Percentiles rank a stretch among this genome's conserved stretches.
These are phyloP conservation scores for Rhingia rostrata DNA, from an alignment of 2,888 invertebrate species.

Conservation along the genomic window DNA sequence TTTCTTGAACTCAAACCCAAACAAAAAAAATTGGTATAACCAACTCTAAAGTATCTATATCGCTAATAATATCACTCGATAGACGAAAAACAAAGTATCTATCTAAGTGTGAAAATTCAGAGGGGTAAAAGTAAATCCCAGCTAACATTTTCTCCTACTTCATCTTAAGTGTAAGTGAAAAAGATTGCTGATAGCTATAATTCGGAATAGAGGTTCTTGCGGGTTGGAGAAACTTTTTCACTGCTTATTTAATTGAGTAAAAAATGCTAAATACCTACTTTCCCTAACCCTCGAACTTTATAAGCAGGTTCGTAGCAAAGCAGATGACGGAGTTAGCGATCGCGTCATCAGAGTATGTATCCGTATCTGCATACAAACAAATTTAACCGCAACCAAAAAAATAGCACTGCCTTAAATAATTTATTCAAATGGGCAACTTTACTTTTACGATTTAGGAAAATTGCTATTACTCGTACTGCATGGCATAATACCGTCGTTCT, in stretches of 20 bases:
- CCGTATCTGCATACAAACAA: slow-evolving; percentile 34
- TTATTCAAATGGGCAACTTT: slow-evolving; percentile 72
- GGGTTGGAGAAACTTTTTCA: slow-evolving; percentile 16
- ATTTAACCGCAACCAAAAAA: slow-evolving; percentile 61
- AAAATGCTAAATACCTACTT: slow-evolving; percentile 4
- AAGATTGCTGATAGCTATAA: neutral
- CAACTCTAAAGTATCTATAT: neutral
- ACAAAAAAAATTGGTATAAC: slow-evolving; percentile 1
- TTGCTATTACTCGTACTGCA: slow-evolving; percentile 50
- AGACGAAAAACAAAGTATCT: neutral
- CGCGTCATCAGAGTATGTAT: slow-evolving; percentile 22
- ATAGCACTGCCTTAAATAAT: slow-evolving; percentile 55
- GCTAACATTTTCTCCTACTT: neutral
- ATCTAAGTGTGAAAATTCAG: neutral
- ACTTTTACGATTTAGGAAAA: slow-evolving; percentile 69
- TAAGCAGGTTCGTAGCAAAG: neutral
- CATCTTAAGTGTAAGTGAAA: slow-evolving; percentile 10
- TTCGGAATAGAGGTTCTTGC: no score
- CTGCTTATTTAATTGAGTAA: slow-evolving; percentile 43
- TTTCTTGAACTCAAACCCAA: slow-evolving; percentile 31
- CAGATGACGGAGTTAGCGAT: slow-evolving; percentile 32
- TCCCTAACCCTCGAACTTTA: neutral
- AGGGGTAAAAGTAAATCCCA: slow-evolving; percentile 2
- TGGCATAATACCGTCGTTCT: slow-evolving; percentile 10
- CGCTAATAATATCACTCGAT: neutral